These are phyloP conservation scores for Diloba caeruleocephala DNA, from an alignment of 2,888 invertebrate species.

Conservation along the genomic window DNA sequence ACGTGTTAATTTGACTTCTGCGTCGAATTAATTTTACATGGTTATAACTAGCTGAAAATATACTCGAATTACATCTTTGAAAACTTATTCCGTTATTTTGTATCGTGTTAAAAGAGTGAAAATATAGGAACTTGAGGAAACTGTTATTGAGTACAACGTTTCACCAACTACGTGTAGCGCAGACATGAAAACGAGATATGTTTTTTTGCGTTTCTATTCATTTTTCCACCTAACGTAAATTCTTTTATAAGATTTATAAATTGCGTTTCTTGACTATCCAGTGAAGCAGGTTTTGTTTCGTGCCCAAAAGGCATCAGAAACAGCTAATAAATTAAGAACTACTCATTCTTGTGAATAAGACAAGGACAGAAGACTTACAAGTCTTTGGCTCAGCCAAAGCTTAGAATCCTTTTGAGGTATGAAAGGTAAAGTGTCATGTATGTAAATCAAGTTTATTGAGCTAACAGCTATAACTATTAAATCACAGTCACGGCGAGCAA, in stretches of 20 bases:
- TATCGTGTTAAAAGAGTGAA: conserved; percentile 25
- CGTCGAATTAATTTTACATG: conserved; percentile 45
- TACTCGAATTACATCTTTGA: conserved; percentile 38
- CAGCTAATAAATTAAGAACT: conserved; percentile 12
- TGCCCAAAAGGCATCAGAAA: conserved; percentile 21
- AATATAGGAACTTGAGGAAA: conserved; percentile 17
- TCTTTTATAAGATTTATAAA: conserved; percentile 7
- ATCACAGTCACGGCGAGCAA: conserved; percentile 18
- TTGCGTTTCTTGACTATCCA: conserved; percentile 2
- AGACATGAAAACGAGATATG: conserved; percentile 15
- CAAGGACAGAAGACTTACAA: too few species aligned
- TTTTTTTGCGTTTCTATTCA: conserved; percentile 15
- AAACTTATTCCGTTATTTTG: conserved; percentile 47
- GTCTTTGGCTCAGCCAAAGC: conserved; percentile 14
- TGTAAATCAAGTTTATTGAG: conserved; percentile 44
- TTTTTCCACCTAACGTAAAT: neutral
- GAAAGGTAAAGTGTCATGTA: conserved; percentile 9
- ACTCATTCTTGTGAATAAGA: conserved; percentile 16
- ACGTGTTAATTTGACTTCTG: conserved; percentile 36
- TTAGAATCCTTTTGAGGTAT: conserved; percentile 23
- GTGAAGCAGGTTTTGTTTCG: conserved; percentile 10
- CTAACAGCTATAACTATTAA: conserved; percentile 39
- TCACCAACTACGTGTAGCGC: conserved; percentile 35
- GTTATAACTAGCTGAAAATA: conserved; percentile 47
- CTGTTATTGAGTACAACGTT: conserved; percentile 19